Percentiles rank a stretch among this genome's conserved stretches.
Conservation (phyloP, 2,888 invertebrate genomes). For the Dicroscelio sp. region DNA sequence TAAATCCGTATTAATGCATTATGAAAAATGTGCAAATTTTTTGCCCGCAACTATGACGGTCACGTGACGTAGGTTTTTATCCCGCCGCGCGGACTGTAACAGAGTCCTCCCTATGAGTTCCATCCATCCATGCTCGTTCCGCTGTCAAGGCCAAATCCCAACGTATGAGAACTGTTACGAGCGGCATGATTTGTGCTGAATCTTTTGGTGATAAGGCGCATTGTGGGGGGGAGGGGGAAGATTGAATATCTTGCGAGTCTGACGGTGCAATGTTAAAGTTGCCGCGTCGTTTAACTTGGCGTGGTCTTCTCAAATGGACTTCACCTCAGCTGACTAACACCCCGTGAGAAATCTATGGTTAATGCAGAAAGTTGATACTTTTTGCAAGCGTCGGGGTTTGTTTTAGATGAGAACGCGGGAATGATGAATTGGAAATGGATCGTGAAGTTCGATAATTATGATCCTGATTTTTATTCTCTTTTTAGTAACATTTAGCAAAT, state of each 20-base stretch:
- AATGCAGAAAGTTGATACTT: slow-evolving; percentile 90
- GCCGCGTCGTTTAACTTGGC: slow-evolving; percentile 84
- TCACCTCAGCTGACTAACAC: slow-evolving; percentile 48
- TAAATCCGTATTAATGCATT: slow-evolving; percentile 72
- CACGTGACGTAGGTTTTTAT: slow-evolving; percentile 69
- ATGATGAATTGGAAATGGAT: not conserved
- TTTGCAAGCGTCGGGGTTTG: slow-evolving; percentile 65
- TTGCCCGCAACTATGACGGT: slow-evolving; percentile 54
- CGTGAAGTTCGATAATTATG: too few relatives aligned
- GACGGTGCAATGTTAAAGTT: slow-evolving; percentile 79
- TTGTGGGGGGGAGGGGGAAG: too few relatives aligned
- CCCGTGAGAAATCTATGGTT: slow-evolving; percentile 89
- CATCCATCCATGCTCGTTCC: slow-evolving; percentile 77
- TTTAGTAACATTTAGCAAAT: too few relatives aligned
- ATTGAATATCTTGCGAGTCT: slow-evolving; percentile 78
- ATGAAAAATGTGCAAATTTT: slow-evolving; percentile 76
- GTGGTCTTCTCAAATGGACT: slow-evolving; percentile 49
- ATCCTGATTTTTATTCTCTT: too few relatives aligned
- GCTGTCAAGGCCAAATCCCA: slow-evolving; percentile 74
- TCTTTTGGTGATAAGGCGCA: slow-evolving; percentile 77
- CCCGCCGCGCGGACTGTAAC: slow-evolving; percentile 48
- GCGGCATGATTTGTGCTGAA: slow-evolving; percentile 78
- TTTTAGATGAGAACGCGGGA: slow-evolving; percentile 35
- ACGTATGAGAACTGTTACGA: slow-evolving; percentile 74
- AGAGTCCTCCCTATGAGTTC: slow-evolving; percentile 73